Conservation (phyloP, 2,888 invertebrate genomes). For the Lithophane socia region DNA sequence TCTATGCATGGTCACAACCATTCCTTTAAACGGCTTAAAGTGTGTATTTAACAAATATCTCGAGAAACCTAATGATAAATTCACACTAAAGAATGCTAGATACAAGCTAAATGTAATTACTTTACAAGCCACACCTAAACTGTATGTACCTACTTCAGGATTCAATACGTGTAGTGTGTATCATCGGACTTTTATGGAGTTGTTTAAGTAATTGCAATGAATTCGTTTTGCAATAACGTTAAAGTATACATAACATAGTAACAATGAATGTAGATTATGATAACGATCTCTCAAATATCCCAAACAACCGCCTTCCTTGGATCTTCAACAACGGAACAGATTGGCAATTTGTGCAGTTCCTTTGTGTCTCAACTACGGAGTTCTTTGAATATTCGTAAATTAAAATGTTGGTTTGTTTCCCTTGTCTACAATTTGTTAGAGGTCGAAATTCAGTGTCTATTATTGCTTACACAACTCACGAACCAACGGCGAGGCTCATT, state of each 20-base stretch:
- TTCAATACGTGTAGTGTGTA: not conserved
- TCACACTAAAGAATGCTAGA: not conserved
- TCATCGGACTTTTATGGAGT: not conserved
- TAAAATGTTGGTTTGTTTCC: not conserved
- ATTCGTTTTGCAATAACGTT: not conserved
- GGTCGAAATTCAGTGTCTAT: not conserved
- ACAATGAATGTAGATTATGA: conserved; percentile 21
- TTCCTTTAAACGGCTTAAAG: not conserved
- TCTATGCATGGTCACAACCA: not conserved
- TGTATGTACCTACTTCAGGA: not conserved
- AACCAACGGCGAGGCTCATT: not conserved
- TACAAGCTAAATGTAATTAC: not conserved
- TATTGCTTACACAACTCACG: not conserved
- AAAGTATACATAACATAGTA: not conserved
- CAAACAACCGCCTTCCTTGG: conserved; percentile 22
- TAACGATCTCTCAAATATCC: conserved; percentile 21
- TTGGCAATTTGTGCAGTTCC: conserved; percentile 29
- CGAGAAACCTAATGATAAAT: not conserved
- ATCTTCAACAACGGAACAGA: conserved; percentile 17
- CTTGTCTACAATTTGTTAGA: not conserved
- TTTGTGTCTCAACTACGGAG: conserved; percentile 9
- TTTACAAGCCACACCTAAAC: not conserved
- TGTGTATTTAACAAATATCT: not conserved
- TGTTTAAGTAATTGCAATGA: not conserved
- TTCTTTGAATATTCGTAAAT: not conserved